A percentile compares a stretch with the other conserved stretches of the same genome.
phyloP scores from a whole-genome alignment of 2,888 invertebrate genomes.

The Philereme transversata region DNA sequence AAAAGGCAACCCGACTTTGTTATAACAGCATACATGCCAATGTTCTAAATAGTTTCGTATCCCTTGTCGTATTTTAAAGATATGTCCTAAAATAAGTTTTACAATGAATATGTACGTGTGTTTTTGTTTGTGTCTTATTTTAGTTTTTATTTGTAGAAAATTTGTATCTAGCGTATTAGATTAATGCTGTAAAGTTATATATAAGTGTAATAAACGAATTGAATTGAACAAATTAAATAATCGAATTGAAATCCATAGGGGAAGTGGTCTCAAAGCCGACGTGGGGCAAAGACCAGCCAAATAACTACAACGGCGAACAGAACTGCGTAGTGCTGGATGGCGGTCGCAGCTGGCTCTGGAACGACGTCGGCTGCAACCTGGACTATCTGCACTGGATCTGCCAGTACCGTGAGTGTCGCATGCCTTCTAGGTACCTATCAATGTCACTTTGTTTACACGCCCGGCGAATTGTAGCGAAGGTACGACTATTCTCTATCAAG shows the following conservation, averaged over 20 bases:
- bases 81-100: no score
- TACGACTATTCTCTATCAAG: neutral
- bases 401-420: slow-evolving; percentile 91
- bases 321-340: slow-evolving; percentile 97
- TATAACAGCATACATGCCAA: no score
- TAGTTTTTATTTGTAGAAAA: no score
- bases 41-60: no score
- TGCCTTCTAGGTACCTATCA: slow-evolving; percentile 75
- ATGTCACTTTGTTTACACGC: slow-evolving; percentile 55
- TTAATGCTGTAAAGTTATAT: no score
- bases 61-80: no score
- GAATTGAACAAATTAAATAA: no score
- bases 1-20: no score
- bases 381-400: slow-evolving; percentile 97
- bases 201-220: no score
- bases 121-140: no score
- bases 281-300: slow-evolving; percentile 97
- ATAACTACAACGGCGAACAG: slow-evolving; percentile 97
- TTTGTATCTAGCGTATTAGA: no score
- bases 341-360: slow-evolving; percentile 95
- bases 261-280: slow-evolving; percentile 90
- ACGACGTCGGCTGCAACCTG: slow-evolving; percentile 96
- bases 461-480: slow-evolving; percentile 47
- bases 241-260: slow-evolving; percentile 72
- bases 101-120: no score